Conservation (phyloP, 2,888 invertebrate genomes). For the Caenorhabditis afra region DNA sequence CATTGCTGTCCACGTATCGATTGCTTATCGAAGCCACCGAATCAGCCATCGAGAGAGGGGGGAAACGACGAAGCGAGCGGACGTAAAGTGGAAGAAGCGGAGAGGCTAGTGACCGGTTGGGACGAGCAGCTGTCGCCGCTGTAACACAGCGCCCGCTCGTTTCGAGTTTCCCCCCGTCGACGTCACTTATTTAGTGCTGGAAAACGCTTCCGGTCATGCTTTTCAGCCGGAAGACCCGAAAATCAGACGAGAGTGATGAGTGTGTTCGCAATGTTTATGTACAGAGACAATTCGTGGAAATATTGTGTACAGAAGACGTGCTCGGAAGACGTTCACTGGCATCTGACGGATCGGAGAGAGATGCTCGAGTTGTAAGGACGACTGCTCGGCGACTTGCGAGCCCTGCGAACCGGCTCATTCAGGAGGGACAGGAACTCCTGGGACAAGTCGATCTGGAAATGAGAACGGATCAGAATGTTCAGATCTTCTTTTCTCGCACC, state of each 20-base stretch:
- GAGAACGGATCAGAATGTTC: not conserved
- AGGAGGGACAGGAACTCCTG: constrained; percentile 34
- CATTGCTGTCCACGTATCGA: constrained; percentile 61
- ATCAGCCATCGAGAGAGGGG: constrained; percentile 53
- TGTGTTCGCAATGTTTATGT: too few relatives aligned
- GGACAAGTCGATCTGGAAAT: constrained; percentile 45
- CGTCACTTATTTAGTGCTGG: constrained; percentile 23
- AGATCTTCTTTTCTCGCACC: constrained; percentile 4
- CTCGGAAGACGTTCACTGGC: constrained; percentile 15
- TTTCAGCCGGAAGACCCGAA: constrained; percentile 9
- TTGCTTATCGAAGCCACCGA: constrained; percentile 61
- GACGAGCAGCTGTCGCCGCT: constrained; percentile 32
- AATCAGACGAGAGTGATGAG: not conserved
- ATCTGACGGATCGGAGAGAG: constrained; percentile 27
- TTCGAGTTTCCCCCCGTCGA: constrained; percentile 34
- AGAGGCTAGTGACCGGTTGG: constrained; percentile 39
- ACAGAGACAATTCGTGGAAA: not conserved
- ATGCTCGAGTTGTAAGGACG: constrained; percentile 37
- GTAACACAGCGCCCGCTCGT: constrained; percentile 34
- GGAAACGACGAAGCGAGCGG: too few relatives aligned
- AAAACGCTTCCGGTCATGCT: constrained; percentile 33
- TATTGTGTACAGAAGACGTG: not conserved
- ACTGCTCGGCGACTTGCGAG: constrained; percentile 19
- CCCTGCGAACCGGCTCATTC: constrained; percentile 27
- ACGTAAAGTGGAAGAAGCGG: constrained; percentile 25